Evolutionary conservation across 1,140 invertebrate species (phyloP), one percentile per base, ranked within the genome.

Genomic region (Xylocopa sonorina): DNA sequence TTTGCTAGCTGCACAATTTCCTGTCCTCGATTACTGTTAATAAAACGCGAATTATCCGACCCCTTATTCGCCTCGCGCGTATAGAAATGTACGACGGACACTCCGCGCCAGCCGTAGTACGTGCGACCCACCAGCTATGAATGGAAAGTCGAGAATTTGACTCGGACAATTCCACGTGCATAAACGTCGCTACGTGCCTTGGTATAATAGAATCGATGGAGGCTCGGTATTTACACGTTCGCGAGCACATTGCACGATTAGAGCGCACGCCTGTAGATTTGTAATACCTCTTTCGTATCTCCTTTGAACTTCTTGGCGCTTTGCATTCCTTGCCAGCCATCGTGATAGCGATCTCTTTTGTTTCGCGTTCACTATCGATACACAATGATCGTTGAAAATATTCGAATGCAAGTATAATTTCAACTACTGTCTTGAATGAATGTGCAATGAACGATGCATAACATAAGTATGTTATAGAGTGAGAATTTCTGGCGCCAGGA

Each of bases 81-180:
- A n/a, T n/a, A n/a, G 0, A 10, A 29, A 1, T n/a, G 43, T n/a
- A 43, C 32, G 0, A 3, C 27, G n/a, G 48, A 9, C 48, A 64
- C 68, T n/a, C 38, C 1, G 14, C 9, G 29, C 5, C 29, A 16
- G 16, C 24, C 41, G 12, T 53, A 16, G 10, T 41, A 62, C 58
- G 58, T 69, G 69, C 60, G 77, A 58, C 60, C n/a, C 53, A 67
- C 62, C 46, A 77, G 74, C 60, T 77, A 88, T 88, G 84, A 88
- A 88, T 88, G 86, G 85, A 82, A 85, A 83, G 81, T 85, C 58
- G 74, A 64, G 76, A 62, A 62, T 68, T 69, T n/a, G 50, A 27
- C 24, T 32, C 27, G 53, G 27, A 63, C 81, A 12, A 1, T n/a
- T 5, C 12, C 16, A 51, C 3, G 34, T 41, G 60, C 32, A n/a